phyloP scores from a whole-genome alignment of 2,113 vertebrate genomes.

The Lagopus muta region DNA sequence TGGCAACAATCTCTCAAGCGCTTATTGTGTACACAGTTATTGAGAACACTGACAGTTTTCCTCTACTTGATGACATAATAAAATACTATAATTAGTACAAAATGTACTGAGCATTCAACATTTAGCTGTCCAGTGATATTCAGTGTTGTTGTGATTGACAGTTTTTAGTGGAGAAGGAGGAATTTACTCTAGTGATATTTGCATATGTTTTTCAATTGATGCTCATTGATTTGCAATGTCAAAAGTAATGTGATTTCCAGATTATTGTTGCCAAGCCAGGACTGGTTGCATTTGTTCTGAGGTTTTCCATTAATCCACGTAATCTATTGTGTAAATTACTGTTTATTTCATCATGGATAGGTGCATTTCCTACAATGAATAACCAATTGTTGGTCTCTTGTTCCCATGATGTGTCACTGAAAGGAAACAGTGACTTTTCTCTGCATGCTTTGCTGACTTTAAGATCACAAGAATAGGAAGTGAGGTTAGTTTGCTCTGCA shows the following conservation, averaged over 20 bases:
- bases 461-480: not conserved
- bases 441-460: not conserved
- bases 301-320: constrained; percentile 45
- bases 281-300: constrained; percentile 52
- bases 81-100: constrained; percentile 54
- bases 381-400: constrained; percentile 43
- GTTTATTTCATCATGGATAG: constrained; percentile 59
- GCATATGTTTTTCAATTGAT: not conserved
- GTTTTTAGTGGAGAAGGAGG: constrained; percentile 32
- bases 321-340: constrained; percentile 59
- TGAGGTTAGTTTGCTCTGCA: constrained; percentile 1
- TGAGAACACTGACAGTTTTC: constrained; percentile 43
- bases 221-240: constrained; percentile 51
- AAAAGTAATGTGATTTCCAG: constrained; percentile 51
- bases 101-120: constrained; percentile 27
- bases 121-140: not conserved
- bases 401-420: constrained; percentile 9
- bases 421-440: constrained; percentile 18
- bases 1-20: constrained; percentile 54
- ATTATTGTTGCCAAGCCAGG: constrained; percentile 27
- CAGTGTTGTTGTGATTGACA: not conserved
- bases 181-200: constrained; percentile 38
- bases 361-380: constrained; percentile 41
- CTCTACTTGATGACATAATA: constrained; percentile 53
- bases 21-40: constrained; percentile 47